Evolutionary conservation across 30 jellyfish, hydroid and myxozoan species (phyloP).

Genomic region (Aurelia sp.): DNA sequence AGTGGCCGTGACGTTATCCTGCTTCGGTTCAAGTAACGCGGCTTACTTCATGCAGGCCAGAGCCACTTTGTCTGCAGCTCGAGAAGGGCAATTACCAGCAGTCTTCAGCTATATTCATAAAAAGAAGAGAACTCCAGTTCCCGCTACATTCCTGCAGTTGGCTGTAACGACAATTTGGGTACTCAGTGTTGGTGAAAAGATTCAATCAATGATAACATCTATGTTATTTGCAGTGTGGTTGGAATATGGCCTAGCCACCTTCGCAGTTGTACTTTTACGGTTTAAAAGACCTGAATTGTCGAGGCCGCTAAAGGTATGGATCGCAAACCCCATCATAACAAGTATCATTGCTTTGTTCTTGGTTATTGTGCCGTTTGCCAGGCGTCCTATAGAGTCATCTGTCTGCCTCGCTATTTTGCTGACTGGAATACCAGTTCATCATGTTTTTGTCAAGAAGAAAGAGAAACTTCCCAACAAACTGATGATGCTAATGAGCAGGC

Average conservation of each 20-base stretch:
- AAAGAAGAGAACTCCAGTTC: background rate
- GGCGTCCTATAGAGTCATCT: background rate
- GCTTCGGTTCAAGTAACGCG: slow-evolving; percentile 7
- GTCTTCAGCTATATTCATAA: background rate
- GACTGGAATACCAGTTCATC: too few species aligned
- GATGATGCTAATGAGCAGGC: too few species aligned
- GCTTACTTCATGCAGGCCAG: slow-evolving; percentile 6
- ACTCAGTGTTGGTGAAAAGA: background rate
- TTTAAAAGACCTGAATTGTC: slow-evolving; percentile 1
- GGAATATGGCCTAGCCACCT: slow-evolving; percentile 5
- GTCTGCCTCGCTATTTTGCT: slow-evolving; percentile 2
- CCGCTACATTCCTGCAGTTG: slow-evolving; percentile 1
- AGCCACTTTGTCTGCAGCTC: slow-evolving; percentile 24
- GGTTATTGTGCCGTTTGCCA: slow-evolving; percentile 16
- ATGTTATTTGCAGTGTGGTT: slow-evolving; percentile 19
- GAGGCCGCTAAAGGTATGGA: slow-evolving; percentile 46
- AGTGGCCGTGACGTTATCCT: slow-evolving; percentile 15
- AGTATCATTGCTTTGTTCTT: slow-evolving; percentile 5
- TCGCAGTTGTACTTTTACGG: slow-evolving; percentile 23
- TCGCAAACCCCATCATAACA: slow-evolving; percentile 27
- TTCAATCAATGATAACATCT: background rate
- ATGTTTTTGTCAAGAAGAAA: too few species aligned
- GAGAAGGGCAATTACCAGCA: slow-evolving; percentile 3
- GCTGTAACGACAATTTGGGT: background rate
- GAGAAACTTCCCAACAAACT: too few species aligned